Percentiles rank a stretch among this genome's conserved stretches.
Conservation (phyloP, 2,797 vertebrate genomes). For the Toxotes lorentzi region DNA sequence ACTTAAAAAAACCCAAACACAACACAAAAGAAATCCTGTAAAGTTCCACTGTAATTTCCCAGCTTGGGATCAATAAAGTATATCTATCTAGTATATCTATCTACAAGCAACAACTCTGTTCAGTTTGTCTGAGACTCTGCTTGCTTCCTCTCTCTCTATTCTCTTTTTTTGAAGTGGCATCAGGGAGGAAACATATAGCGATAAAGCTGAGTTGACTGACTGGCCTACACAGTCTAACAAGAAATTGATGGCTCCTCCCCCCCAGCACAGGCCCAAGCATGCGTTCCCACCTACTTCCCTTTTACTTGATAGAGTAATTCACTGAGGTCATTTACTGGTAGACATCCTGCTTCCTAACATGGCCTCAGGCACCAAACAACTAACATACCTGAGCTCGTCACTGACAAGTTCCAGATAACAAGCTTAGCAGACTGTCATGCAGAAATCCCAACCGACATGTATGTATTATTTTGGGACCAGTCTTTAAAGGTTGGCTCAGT, state of each 20-base stretch:
- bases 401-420: constrained; percentile 52
- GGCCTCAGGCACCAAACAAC: constrained; percentile 46
- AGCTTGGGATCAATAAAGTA: no score
- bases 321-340: constrained; percentile 71
- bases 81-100: no score
- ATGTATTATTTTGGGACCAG: not conserved
- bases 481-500: not conserved
- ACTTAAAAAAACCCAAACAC: constrained; percentile 49
- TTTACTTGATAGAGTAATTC: constrained; percentile 60
- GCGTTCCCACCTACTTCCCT: constrained; percentile 75
- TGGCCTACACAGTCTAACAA: constrained; percentile 59
- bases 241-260: constrained; percentile 69
- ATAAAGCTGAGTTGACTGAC: constrained; percentile 71
- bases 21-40: constrained; percentile 48
- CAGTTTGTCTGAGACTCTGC: constrained; percentile 27
- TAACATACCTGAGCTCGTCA: constrained; percentile 59
- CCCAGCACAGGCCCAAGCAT: constrained; percentile 61
- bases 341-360: constrained; percentile 31
- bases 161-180: constrained; percentile 66
- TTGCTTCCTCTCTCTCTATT: constrained; percentile 60
- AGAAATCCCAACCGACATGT: constrained; percentile 20
- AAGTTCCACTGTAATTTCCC: no score
- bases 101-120: constrained; percentile 24
- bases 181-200: constrained; percentile 74
- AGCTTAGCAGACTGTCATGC: constrained; percentile 13